These are phyloP conservation scores for Eupeodes latifasciatus DNA, from an alignment of 2,888 invertebrate genomes.

Conservation along the genomic window DNA sequence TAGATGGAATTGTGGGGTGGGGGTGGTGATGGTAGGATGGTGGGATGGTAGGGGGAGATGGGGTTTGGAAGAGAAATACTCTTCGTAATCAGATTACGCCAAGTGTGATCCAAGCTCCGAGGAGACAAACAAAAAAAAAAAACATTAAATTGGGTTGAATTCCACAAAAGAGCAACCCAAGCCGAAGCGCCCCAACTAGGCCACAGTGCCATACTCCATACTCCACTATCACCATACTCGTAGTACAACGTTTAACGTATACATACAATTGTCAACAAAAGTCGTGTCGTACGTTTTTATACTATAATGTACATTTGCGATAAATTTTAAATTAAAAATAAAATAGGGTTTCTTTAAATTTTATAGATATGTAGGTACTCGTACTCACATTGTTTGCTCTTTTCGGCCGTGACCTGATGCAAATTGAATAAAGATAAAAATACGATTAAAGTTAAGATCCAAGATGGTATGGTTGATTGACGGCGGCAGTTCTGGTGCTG, in stretches of 20 bases:
- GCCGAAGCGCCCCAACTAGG: conserved; percentile 43
- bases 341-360: conserved; percentile 24
- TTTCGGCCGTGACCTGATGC: conserved; percentile 83
- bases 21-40: not conserved
- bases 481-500: conserved; percentile 35
- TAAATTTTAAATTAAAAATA: conserved; percentile 44
- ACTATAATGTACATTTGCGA: conserved; percentile 32
- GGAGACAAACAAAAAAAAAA: conserved; percentile 18
- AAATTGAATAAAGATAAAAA: conserved; percentile 78
- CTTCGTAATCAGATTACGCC: conserved; percentile 73
- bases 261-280: not conserved
- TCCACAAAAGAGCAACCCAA: conserved; percentile 33
- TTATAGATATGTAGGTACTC: conserved; percentile 38
- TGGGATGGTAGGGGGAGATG: not conserved
- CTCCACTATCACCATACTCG: conserved; percentile 8
- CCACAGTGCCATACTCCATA: conserved; percentile 12
- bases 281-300: conserved; percentile 43
- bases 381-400: conserved; percentile 84
- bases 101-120: conserved; percentile 59
- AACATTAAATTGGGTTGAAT: conserved; percentile 67
- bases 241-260: no score
- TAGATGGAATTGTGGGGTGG: not conserved
- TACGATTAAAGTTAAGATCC: conserved; percentile 82
- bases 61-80: conserved; percentile 11
- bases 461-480: conserved; percentile 79